A percentile compares a stretch with the other conserved stretches of the same genome.
Conservation (phyloP, 2,113 vertebrate genomes). For the Micronisus gabar region DNA sequence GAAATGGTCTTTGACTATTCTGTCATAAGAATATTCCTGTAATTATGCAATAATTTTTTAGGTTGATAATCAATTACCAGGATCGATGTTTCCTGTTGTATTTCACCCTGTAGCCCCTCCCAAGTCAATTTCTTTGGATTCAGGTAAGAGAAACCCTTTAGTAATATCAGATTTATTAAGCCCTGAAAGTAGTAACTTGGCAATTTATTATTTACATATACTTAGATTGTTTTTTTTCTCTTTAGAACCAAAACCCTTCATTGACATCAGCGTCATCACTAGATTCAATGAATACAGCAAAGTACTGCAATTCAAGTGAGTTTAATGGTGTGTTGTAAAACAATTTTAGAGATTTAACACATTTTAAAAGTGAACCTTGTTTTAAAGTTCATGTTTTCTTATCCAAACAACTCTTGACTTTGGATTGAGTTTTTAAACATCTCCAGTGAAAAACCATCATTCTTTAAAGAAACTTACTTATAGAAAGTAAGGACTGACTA, state of each 20-base stretch:
- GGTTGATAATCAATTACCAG: conserved; percentile 94
- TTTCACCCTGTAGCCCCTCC: conserved; percentile 97
- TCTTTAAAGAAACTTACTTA: not conserved
- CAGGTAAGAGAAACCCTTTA: conserved; percentile 75
- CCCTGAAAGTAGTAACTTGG: not conserved
- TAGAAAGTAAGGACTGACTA: not conserved
- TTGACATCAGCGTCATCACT: conserved; percentile 93
- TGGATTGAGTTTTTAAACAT: not conserved
- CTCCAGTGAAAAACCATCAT: not conserved
- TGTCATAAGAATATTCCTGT: not conserved
- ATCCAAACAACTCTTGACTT: not conserved
- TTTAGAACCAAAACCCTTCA: conserved; percentile 93
- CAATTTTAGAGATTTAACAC: not conserved
- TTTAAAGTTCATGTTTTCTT: not conserved
- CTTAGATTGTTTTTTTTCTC: not conserved
- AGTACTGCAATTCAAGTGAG: conserved; percentile 97
- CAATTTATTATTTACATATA: not conserved
- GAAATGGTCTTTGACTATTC: not conserved
- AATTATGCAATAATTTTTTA: conserved; percentile 30
- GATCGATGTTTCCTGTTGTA: conserved; percentile 90
- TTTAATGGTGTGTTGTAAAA: not conserved
- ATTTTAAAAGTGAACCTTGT: not conserved
- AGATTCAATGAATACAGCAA: conserved; percentile 94
- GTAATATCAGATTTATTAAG: not conserved
- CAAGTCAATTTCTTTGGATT: conserved; percentile 92